Conservation (phyloP, 2,888 invertebrate species). For the Cartodere bifasciata region DNA sequence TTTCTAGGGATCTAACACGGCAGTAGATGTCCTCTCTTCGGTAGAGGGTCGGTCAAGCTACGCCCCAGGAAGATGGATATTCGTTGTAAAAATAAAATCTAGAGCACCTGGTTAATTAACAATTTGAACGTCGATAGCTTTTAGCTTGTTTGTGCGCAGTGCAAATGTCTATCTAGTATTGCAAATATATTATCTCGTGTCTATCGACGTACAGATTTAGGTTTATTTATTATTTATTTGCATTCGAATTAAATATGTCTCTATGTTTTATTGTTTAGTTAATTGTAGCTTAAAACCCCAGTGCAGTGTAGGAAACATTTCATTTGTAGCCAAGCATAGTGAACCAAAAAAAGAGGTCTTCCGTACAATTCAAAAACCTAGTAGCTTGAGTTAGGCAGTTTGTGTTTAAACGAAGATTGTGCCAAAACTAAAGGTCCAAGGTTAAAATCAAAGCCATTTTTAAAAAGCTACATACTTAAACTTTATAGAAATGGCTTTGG, state of each 20-base stretch:
- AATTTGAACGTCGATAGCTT: slow-evolving; percentile 27
- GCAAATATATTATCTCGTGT: slow-evolving; percentile 20
- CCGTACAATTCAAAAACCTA: too few relatives aligned
- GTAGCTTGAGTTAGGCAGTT: too few relatives aligned
- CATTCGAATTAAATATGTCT: slow-evolving; percentile 12
- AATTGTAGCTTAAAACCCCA: too few relatives aligned
- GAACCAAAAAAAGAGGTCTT: too few relatives aligned
- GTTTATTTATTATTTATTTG: slow-evolving; percentile 11
- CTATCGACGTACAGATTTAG: slow-evolving; percentile 27
- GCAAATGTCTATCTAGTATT: slow-evolving; percentile 26
- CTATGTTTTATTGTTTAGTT: slow-evolving; percentile 5
- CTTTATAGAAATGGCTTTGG: too few relatives aligned
- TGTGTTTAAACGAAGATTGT: too few relatives aligned
- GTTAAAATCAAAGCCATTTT: too few relatives aligned
- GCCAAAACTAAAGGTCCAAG: too few relatives aligned
- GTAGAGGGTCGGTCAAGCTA: slow-evolving; percentile 12
- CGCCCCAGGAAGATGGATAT: slow-evolving; percentile 25
- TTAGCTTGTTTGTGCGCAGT: slow-evolving; percentile 23
- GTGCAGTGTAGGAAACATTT: too few relatives aligned
- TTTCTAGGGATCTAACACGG: slow-evolving; percentile 19
- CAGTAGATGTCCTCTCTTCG: slow-evolving; percentile 20
- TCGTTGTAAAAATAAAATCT: slow-evolving; percentile 31
- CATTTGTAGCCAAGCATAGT: too few relatives aligned
- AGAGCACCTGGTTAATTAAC: slow-evolving; percentile 28
- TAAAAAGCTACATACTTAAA: too few relatives aligned